A percentile compares a stretch with the other conserved stretches of the same genome.
Evolutionary conservation across 2,888 invertebrate genomes (phyloP).

Genomic region (Ephialtes manifestator): DNA sequence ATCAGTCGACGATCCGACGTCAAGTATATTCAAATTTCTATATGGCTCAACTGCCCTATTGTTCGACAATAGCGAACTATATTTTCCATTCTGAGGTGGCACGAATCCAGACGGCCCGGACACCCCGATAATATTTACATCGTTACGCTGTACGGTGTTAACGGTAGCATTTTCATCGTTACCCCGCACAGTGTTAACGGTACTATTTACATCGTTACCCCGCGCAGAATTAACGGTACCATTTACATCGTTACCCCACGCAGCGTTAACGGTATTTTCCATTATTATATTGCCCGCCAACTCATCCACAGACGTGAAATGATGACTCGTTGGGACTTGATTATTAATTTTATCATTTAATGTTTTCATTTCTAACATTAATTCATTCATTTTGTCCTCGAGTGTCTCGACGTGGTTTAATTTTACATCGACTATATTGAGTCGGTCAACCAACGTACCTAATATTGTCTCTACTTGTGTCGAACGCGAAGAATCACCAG

Average conservation of each 20-base stretch:
- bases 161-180: background rate
- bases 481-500: background rate
- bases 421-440: no score
- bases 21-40: no score
- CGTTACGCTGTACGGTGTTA: background rate
- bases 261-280: no score
- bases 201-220: no score
- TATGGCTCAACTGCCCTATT: conserved; percentile 17
- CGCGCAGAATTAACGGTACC: no score
- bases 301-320: no score
- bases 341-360: no score
- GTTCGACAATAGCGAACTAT: conserved; percentile 1
- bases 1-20: background rate
- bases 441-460: background rate
- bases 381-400: no score
- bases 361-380: no score
- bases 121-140: background rate
- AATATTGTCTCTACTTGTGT: background rate
- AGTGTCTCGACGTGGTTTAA: no score
- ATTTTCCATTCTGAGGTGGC: background rate
- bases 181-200: background rate
- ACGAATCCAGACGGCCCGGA: background rate
- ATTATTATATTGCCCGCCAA: background rate
- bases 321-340: background rate
- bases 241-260: no score